Conservation (phyloP, 2,888 invertebrate genomes). For the Tubulanus polymorphus region DNA sequence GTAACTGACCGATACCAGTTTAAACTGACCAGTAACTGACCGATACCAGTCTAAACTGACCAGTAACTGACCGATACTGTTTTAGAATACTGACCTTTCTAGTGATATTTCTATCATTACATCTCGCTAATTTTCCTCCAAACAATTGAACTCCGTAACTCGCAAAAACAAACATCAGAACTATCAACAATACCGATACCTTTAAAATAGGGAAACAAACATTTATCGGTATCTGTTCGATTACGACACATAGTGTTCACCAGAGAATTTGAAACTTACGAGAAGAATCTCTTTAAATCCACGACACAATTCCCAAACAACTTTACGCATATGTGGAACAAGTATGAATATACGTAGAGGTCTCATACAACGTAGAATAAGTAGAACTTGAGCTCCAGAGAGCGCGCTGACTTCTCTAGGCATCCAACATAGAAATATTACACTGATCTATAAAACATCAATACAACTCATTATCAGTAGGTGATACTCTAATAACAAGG, state of each 20-base stretch:
- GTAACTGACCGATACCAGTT: too few relatives aligned
- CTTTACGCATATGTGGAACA: conserved; percentile 98
- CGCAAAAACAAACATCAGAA: conserved; percentile 98
- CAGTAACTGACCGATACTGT: too few relatives aligned
- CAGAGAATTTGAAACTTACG: conserved; percentile 58
- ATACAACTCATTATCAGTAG: background rate
- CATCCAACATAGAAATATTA: conserved; percentile 96
- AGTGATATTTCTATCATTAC: conserved; percentile 88
- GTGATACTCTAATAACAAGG: too few relatives aligned
- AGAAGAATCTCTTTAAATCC: conserved; percentile 98
- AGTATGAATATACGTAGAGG: conserved; percentile 95
- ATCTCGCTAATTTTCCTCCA: conserved; percentile 91
- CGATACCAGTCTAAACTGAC: too few relatives aligned
- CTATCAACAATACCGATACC: conserved; percentile 92
- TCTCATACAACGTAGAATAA: conserved; percentile 93
- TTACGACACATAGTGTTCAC: background rate
- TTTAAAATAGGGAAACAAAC: conserved; percentile 46
- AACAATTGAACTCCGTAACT: conserved; percentile 98
- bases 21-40: too few relatives aligned
- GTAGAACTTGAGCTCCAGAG: conserved; percentile 87
- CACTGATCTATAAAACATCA: conserved; percentile 68
- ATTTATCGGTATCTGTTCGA: background rate
- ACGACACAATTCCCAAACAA: conserved; percentile 95
- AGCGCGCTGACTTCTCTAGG: conserved; percentile 83
- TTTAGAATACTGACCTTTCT: conserved; percentile 29